Evolutionary conservation across 2,797 vertebrate genomes (phyloP), one percentile per base, ranked within the genome.

Genomic region (Atherinosoma microstoma): DNA sequence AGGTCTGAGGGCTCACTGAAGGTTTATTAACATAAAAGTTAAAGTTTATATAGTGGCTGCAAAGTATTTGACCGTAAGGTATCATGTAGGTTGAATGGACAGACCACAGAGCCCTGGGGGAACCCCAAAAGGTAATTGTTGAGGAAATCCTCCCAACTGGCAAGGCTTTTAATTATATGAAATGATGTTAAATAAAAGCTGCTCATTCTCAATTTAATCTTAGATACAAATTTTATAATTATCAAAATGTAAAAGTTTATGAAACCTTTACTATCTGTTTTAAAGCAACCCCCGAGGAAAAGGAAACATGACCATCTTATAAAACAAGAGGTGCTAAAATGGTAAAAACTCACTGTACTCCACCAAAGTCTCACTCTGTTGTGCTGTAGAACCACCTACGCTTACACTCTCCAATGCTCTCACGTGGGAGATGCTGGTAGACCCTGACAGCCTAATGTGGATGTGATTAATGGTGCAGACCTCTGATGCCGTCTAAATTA

Each of bases 371-470:
- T 81, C 73, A 58, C 79, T 75, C 72, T 27, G n/a, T 12, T 82
- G 81, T 87, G 80, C 83, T 82, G 58, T 67, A 78, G 58, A 84
- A 79, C 84, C 84, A 57, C 74, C 78, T 63, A 79, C 79, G 32
- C 78, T 76, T 60, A 24, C 7, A 40, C 71, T 81, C 73, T 78
- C 53, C 34, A 65, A 69, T 47, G n/a, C 69, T 83, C 84, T 80
- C 75, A 11, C 78, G 70, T 64, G 64, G 62, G 13, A 62, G 83
- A 71, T 67, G 87, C 79, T 84, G 73, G 75, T 80, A 84, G 75
- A 85, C 65, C 75, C 66, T 74, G 81, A 77, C 82, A 85, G 84
- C 70, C 79, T 85, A 85, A 90, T 82, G 75, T 85, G 78, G 66
- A 77, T 45, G 82, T 84, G 84, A 88, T 89, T 89, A 91, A 90